Percentiles rank a stretch among this genome's conserved stretches.
Conservation (phyloP, 2,888 invertebrate genomes). For the Hypena proboscidalis region DNA sequence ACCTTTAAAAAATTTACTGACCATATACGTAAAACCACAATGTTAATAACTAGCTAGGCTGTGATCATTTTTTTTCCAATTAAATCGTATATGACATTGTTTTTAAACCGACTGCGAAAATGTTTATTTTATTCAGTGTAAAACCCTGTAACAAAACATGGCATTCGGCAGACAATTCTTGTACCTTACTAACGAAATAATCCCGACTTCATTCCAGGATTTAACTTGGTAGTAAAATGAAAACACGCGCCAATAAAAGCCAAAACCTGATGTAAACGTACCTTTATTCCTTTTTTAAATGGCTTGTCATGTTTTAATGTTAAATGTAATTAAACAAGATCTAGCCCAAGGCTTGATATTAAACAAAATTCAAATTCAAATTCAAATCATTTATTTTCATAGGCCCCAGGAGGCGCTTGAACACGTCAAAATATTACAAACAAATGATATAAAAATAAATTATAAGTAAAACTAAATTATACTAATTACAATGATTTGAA, state of each 20-base stretch:
- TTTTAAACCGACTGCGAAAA: neutral
- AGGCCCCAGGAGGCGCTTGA: no score
- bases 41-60: no score
- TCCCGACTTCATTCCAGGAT: conserved; percentile 6
- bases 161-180: conserved; percentile 1
- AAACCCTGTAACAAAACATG: neutral
- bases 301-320: neutral
- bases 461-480: no score
- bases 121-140: neutral
- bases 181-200: conserved; percentile 6
- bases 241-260: conserved; percentile 5
- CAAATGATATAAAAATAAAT: no score
- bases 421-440: no score
- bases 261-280: conserved; percentile 1
- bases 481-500: no score
- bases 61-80: neutral
- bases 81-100: neutral
- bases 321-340: neutral
- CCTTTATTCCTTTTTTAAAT: conserved; percentile 8
- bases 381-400: no score
- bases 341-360: no score
- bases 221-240: conserved; percentile 8
- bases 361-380: no score
- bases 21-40: no score
- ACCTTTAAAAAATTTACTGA: no score